phyloP scores from a whole-genome alignment of 2,797 vertebrate genomes.

The Manis javanica region DNA sequence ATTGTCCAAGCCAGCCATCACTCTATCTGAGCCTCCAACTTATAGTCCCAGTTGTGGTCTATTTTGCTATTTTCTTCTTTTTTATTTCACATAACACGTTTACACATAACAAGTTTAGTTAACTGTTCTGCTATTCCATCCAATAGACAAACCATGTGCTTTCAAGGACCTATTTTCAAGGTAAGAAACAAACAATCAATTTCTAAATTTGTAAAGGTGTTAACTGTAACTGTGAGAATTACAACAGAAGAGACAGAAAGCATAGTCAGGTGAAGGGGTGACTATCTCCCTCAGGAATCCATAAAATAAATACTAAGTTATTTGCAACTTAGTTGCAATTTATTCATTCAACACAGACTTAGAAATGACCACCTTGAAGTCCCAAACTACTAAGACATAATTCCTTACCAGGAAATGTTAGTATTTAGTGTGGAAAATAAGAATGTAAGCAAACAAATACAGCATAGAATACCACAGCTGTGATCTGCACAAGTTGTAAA shows the following conservation, averaged over 20 bases:
- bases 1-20: not conserved
- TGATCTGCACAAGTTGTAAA: not conserved
- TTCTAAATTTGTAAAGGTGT: not conserved
- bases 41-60: not conserved
- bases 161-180: not conserved
- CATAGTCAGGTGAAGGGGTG: not conserved
- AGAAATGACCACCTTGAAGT: not conserved
- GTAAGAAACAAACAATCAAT: not conserved
- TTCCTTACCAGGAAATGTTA: not conserved
- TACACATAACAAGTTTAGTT: not conserved
- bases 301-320: not conserved
- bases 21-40: not conserved
- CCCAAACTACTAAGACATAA: not conserved
- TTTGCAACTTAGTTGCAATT: not conserved
- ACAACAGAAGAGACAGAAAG: not conserved
- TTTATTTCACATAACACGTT: not conserved
- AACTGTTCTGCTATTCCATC: not conserved
- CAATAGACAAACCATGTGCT: not conserved
- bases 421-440: not conserved
- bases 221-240: not conserved
- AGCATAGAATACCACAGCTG: not conserved
- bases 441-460: not conserved
- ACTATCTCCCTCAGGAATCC: not conserved
- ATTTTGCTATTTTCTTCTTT: not conserved
- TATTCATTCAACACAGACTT: not conserved